Conservation (phyloP, 2,888 invertebrate species). For the Phoronis australis region DNA sequence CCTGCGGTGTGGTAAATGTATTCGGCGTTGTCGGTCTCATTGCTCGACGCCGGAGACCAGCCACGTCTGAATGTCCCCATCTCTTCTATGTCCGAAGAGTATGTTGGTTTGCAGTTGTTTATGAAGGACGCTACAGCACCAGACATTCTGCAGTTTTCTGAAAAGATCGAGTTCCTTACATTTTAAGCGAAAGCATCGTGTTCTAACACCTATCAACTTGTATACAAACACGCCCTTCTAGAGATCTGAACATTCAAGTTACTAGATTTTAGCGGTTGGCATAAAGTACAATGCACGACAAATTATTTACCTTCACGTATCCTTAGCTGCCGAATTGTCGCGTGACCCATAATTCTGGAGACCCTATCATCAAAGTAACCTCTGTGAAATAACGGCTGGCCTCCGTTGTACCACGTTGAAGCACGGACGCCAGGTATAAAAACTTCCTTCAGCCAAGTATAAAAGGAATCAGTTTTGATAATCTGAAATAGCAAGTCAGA, state of each 20-base stretch:
- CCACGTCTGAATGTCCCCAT: no score
- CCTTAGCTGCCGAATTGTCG: conserved; percentile 56
- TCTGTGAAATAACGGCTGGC: conserved; percentile 54
- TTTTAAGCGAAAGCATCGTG: no score
- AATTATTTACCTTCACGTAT: conserved; percentile 37
- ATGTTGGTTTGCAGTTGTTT: no score
- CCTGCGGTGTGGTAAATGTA: conserved; percentile 42
- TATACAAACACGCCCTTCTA: no score
- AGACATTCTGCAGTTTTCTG: no score
- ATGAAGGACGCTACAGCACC: no score
- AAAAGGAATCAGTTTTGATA: conserved; percentile 47
- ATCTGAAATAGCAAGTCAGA: conserved; percentile 25
- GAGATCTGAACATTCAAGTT: no score
- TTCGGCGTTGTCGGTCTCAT: conserved; percentile 16
- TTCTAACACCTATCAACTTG: no score
- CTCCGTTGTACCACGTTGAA: conserved; percentile 55
- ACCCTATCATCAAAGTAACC: conserved; percentile 56
- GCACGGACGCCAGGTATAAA: conserved; percentile 51
- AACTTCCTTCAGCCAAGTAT: conserved; percentile 51
- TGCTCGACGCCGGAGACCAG: no score
- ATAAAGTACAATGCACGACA: background rate
- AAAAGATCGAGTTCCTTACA: no score
- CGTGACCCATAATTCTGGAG: conserved; percentile 58
- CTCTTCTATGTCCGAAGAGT: no score
- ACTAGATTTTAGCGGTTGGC: no score